Percentiles rank a stretch among this genome's conserved stretches.
Evolutionary conservation across 53 echinoderm and acorn worm genomes (phyloP).

Genomic region (Echinometra lucunter): DNA sequence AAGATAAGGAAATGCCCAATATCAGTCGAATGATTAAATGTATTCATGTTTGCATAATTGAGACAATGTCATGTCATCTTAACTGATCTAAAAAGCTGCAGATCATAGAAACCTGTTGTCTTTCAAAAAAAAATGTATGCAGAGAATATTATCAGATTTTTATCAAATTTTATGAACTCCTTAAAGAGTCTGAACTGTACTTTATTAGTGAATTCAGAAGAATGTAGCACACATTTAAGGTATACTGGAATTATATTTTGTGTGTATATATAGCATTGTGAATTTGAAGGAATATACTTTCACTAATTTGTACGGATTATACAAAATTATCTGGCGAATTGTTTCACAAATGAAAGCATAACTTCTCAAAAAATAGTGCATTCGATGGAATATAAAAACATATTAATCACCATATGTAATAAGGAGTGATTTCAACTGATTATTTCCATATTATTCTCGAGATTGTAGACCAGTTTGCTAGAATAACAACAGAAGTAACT

Average conservation of each 20-base stretch:
- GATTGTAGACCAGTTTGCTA: background rate
- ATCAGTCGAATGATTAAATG: background rate
- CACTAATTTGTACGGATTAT: background rate
- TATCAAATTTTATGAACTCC: background rate
- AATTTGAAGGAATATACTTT: background rate
- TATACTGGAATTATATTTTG: background rate
- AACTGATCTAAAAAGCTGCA: background rate
- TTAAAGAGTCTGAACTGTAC: background rate
- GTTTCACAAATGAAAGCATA: background rate
- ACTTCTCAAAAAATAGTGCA: background rate
- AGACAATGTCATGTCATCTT: background rate
- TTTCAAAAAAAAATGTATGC: slow-evolving; percentile 36
- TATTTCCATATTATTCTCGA: background rate
- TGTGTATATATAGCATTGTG: background rate
- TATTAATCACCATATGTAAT: too few species aligned
- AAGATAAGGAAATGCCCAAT: background rate
- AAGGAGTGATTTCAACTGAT: background rate
- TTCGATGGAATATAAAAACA: too few species aligned
- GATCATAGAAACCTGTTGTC: background rate
- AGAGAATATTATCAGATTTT: background rate
- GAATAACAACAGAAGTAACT: background rate
- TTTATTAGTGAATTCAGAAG: background rate
- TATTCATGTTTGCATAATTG: background rate
- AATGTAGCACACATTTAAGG: background rate
- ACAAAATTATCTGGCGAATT: background rate